Evolutionary conservation across 2,888 invertebrate genomes (phyloP), one percentile per base, ranked within the genome.

Genomic region (Barypeithes pellucidus): DNA sequence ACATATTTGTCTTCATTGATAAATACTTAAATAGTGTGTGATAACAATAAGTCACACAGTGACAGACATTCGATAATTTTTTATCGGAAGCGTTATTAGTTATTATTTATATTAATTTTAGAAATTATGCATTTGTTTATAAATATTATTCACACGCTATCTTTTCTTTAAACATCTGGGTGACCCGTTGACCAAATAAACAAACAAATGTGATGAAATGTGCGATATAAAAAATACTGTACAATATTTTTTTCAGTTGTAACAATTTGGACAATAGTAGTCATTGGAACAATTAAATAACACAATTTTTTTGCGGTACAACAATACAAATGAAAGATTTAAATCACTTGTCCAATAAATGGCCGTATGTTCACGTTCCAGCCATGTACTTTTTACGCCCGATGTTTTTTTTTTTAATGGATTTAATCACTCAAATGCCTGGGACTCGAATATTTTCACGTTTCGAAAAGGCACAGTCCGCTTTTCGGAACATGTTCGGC

Each of bases 61-160:
- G 16, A 43, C 12, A 39, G 11, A 1, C 39, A 39, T 39, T 39
- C n/a, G 22, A 50, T 24, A 50, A 47, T 29, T n/a, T 50, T 5
- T 50, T 50, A 50, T 50, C 22, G 50, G 47, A 22, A 47, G 47
- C 20, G 47, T 20, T 20, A 29, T n/a, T n/a, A n/a, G n/a, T n/a
- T n/a, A 47, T n/a, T 22, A 50, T 22, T 50, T 8, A 47, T 47
- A 22, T 47, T 50, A 50, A 50, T 50, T 50, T 50, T 50, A 50
- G 50, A 50, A 47, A 50, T 50, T 50, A 50, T 50, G 12, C 50
- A 50, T 50, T 50, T 50, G 22, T 47, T 47, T 50, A 50, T n/a
- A 50, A 50, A 22, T 50, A 24, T 12, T 24, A 24, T 50, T 50
- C 50, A 50, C 50, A 24, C 24, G n/a, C n/a, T 24, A 50, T 50